Evolutionary conservation across 2,113 vertebrate species (phyloP).

Genomic region (Podarcis cretensis): DNA sequence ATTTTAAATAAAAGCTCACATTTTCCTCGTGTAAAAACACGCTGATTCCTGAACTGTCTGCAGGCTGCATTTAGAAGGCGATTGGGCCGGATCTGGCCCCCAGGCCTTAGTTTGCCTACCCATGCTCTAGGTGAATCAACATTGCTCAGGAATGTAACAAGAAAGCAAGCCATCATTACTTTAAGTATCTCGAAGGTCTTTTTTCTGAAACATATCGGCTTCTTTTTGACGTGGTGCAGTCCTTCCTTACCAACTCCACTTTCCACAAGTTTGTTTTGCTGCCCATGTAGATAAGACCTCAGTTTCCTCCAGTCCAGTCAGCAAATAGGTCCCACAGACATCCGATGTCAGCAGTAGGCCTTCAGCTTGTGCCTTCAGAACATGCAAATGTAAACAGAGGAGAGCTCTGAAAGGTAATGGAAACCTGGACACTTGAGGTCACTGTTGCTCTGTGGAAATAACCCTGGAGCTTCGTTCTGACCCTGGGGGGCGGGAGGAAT

Average conservation of each 20-base stretch:
- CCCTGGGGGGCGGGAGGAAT: not conserved
- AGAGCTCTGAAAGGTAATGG: not conserved
- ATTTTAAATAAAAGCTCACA: too few relatives aligned
- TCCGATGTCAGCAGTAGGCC: too few relatives aligned
- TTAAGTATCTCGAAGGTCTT: too few relatives aligned
- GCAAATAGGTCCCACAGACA: not conserved
- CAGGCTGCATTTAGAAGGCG: too few relatives aligned
- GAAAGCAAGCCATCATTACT: too few relatives aligned
- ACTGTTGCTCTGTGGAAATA: not conserved
- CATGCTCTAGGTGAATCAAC: too few relatives aligned
- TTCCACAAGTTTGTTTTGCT: not conserved
- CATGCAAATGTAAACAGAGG: not conserved
- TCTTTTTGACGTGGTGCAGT: not conserved
- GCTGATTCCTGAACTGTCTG: too few relatives aligned
- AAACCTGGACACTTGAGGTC: slow-evolving; percentile 15
- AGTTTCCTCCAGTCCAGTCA: not conserved
- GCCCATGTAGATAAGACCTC: not conserved
- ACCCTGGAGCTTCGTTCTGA: slow-evolving; percentile 20
- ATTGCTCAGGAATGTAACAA: too few relatives aligned
- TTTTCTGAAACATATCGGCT: too few relatives aligned
- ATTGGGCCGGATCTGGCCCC: too few relatives aligned
- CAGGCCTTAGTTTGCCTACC: too few relatives aligned
- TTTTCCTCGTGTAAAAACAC: too few relatives aligned
- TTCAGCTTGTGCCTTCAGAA: not conserved
- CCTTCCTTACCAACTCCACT: not conserved